Base-by-base conservation (phyloP, 2,113 vertebrate species). In the Seriola aureovittata region DNA sequence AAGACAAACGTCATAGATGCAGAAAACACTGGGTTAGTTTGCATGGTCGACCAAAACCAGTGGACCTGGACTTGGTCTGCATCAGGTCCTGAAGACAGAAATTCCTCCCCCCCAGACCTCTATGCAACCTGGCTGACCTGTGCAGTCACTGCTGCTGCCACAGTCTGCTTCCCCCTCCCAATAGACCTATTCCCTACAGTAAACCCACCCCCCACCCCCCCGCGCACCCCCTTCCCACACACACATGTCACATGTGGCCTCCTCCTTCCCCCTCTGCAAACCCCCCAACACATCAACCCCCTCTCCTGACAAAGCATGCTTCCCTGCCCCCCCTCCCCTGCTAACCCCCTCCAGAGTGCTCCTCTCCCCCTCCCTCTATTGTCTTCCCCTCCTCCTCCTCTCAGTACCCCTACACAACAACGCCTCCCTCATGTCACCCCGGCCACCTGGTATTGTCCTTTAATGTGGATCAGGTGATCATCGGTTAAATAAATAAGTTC, bases 381-480 rank as follows among this genome's bases (percentile, higher is more conserved):
- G 54, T 78, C 71, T 32, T 7, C 70, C 42, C 82, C 76, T 34
- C 75, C 71, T 60, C 66, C 67, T 23, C 46, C 29, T 17, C 54
- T 36, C 62, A 62, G 19, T 63, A 42, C 32, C 62, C 60, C 21
- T 67, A 57, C 74, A 75, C 60, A 80, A 55, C 16, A 79, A 74
- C 38, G 12, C 12, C 32, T 58, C 70, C 58, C 34, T 17, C 71
- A 34, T 32, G 4, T 60, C 77, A 69, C 23, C 71, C 46, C 81
- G 40, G 5, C 83, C 89, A 88, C 90, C 89, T 92, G 91, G 86
- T 80, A 58, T 70, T 87, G 84, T 82, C 80, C 71, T 77, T 84
- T 60, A 73, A 14, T 32, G 34, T 54, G 54, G 48, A 80, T 38
- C 66, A 87, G 66, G 59, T 89, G 74, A 66, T 75, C 42, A 12